phyloP scores from a whole-genome alignment of 1,140 invertebrate species.

The Lepidurus apus region DNA sequence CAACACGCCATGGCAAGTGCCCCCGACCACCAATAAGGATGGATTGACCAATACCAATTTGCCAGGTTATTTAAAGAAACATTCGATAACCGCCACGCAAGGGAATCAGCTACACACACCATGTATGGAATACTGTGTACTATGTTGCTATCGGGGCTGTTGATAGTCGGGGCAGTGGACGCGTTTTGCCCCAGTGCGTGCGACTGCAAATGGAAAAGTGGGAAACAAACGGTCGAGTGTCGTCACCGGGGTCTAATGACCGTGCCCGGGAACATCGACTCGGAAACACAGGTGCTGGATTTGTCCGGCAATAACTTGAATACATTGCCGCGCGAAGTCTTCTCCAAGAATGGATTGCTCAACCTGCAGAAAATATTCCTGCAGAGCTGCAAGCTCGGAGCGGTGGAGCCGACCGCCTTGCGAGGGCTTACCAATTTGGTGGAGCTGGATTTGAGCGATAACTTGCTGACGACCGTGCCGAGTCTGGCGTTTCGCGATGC shows the following conservation, averaged over 20 bases:
- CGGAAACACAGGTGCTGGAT: constrained; percentile 82
- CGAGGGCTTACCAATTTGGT: constrained; percentile 77
- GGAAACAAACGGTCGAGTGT: constrained; percentile 85
- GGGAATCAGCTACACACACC: background rate
- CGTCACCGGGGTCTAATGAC: constrained; percentile 68
- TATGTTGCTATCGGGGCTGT: background rate
- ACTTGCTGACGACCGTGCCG: constrained; percentile 69
- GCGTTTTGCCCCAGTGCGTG: constrained; percentile 65
- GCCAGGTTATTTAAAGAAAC: background rate
- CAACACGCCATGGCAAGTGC: background rate
- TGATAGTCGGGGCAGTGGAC: background rate
- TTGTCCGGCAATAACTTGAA: constrained; percentile 79
- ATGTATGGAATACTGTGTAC: constrained; percentile 19
- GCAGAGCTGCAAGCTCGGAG: constrained; percentile 69
- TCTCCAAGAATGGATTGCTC: constrained; percentile 67
- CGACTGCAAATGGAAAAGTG: constrained; percentile 85
- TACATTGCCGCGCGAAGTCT: constrained; percentile 70
- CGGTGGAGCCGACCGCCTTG: constrained; percentile 72
- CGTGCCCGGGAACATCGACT: constrained; percentile 73
- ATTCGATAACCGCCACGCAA: background rate
- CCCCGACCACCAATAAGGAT: background rate
- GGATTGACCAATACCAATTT: background rate
- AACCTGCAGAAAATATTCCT: constrained; percentile 82
- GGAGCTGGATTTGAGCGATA: constrained; percentile 78
- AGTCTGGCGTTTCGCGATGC: constrained; percentile 68